Percentiles rank a stretch among this genome's conserved stretches.
Conservation (phyloP, 1,140 invertebrate species). For the Geopemphigus sp. region DNA sequence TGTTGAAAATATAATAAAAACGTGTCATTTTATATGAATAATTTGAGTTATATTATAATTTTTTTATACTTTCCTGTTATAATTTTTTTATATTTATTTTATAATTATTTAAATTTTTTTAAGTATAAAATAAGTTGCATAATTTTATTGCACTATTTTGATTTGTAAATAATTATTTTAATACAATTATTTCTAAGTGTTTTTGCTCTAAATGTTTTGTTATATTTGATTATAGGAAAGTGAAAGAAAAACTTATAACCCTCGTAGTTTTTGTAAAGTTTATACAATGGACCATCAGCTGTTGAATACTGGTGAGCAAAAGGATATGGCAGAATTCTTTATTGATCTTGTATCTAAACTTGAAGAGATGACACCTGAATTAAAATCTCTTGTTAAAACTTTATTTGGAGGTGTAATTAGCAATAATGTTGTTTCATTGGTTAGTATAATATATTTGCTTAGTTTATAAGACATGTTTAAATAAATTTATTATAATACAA, state of each 20-base stretch:
- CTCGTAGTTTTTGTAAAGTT: conserved; percentile 90
- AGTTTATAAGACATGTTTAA: too few relatives aligned
- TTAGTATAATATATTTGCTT: conserved; percentile 55
- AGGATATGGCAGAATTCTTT: conserved; percentile 98
- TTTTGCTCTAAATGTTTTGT: background rate
- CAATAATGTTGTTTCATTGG: conserved; percentile 89
- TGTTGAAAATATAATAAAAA: too few relatives aligned
- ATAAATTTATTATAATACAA: too few relatives aligned
- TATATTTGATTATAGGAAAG: conserved; percentile 66
- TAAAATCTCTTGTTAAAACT: conserved; percentile 86
- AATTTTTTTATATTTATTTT: too few relatives aligned
- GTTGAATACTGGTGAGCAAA: conserved; percentile 93
- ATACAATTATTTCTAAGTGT: too few relatives aligned
- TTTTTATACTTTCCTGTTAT: too few relatives aligned
- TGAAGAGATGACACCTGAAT: conserved; percentile 90
- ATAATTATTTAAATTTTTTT: too few relatives aligned
- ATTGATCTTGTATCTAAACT: conserved; percentile 93
- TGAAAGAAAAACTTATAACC: conserved; percentile 92
- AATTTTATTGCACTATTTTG: too few relatives aligned
- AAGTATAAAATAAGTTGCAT: too few relatives aligned
- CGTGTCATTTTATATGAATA: too few relatives aligned
- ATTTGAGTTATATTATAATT: too few relatives aligned
- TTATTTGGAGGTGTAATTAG: conserved; percentile 89
- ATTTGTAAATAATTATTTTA: too few relatives aligned
- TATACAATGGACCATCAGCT: conserved; percentile 97